Evolutionary conservation across 2,888 invertebrate species (phyloP), one percentile per base, ranked within the genome.

Genomic region (Pyrochroa serraticornis): DNA sequence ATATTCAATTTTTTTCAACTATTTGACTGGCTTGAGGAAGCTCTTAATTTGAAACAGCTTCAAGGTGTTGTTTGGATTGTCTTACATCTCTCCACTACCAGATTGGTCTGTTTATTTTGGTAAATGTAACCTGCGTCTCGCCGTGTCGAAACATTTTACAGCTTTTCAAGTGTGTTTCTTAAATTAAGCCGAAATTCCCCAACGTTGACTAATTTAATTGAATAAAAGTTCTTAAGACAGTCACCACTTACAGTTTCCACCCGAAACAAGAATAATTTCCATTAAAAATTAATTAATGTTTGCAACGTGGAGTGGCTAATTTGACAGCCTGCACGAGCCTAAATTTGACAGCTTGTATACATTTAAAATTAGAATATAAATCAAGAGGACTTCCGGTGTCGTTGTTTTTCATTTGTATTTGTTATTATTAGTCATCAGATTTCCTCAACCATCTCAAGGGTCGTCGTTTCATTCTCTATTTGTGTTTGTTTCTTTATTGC

Each of bases 351-450:
- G 33, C 43, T 43, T 32, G n/a, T 35, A 36, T 43, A 30, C 43
- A 36, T 43, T 50, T 43, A 43, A 51, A 51, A 51, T 36, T 51
- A 51, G 51, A 51, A 51, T 43, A 41, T 39, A 34, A 33, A 42
- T 41, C 42, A 30, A 7, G 41, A 30, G 34, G 42, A 50, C 50
- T 43, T 51, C 51, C 51, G 51, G 51, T 51, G 22, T 22, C 5
- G 22, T 22, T 5, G 22, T 22, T 22, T 22, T 39, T 43, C 37
- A 51, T 43, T 51, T 51, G 22, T 22, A 51, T 51, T 51, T 51
- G 32, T 51, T 35, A 48, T 41, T 43, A 33, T 45, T 43, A 36
- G 42, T 50, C 22, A 5, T 22, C 22, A 22, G 22, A 22, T 22
- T 22, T 22, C 22, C 5, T 22, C 22, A 5, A 22, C 22, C 3